Percentiles rank a stretch among this genome's conserved stretches.
Evolutionary conservation across 2,888 invertebrate genomes (phyloP).

Genomic region (Stramonita haemastoma): DNA sequence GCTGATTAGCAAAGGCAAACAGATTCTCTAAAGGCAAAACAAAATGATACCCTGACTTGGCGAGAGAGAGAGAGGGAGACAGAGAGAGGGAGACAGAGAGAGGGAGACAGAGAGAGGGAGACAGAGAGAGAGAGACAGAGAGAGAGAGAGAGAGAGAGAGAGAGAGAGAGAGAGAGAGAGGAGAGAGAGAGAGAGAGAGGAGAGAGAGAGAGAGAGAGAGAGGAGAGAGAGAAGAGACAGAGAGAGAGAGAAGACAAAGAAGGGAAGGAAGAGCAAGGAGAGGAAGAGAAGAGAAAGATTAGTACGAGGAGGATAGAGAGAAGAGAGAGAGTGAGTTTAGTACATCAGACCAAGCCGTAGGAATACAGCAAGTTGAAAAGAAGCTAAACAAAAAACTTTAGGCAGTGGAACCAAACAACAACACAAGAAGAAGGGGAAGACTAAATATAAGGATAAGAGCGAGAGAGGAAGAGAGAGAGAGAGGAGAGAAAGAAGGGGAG

Average conservation of each 20-base stretch:
- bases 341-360: no score
- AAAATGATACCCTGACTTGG: no score
- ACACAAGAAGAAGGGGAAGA: no score
- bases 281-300: not conserved
- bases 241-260: not conserved
- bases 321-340: not conserved
- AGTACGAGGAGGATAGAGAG: not conserved
- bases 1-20: no score
- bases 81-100: constrained; percentile 14
- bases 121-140: not conserved
- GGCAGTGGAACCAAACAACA: no score
- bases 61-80: not conserved
- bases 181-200: constrained; percentile 21
- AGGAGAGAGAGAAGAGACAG: not conserved
- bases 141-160: not conserved
- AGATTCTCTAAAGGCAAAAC: no score
- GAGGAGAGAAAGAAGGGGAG: no score
- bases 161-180: not conserved
- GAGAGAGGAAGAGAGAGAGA: no score
- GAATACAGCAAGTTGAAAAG: no score
- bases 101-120: not conserved
- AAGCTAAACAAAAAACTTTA: no score
- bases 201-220: constrained; percentile 4
- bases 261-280: not conserved
- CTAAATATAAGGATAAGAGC: no score